These are phyloP conservation scores for Lophura nycthemera DNA, from an alignment of 2,113 vertebrate species.

Conservation along the genomic window DNA sequence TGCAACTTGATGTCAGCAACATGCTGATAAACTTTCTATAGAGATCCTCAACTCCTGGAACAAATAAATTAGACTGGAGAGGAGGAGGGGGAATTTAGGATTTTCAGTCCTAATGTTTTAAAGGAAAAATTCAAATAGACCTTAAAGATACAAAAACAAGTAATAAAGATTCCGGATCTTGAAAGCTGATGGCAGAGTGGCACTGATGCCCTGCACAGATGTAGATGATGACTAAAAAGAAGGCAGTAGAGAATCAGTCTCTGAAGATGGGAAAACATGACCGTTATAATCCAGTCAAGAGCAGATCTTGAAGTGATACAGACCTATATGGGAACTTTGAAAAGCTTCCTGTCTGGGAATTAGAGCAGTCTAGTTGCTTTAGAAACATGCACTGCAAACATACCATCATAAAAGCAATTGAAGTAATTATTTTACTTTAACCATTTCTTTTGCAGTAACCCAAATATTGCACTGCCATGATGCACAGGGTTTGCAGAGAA, in stretches of 20 bases:
- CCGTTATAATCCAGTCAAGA: neutral
- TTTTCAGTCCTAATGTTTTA: neutral
- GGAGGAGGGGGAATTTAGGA: neutral
- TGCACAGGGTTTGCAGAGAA: neutral
- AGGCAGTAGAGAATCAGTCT: neutral
- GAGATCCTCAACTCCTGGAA: neutral
- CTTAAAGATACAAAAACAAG: neutral
- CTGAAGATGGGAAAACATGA: neutral
- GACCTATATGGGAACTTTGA: neutral
- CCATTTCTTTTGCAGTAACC: neutral
- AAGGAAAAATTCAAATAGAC: neutral
- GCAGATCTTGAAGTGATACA: neutral
- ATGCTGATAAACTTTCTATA: neutral
- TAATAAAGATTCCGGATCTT: neutral
- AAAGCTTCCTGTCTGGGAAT: neutral
- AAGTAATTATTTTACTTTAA: neutral
- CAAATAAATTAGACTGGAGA: neutral
- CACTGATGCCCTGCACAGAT: neutral
- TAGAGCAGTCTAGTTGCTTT: neutral
- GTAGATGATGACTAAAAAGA: neutral
- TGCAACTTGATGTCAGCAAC: neutral
- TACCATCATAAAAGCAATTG: neutral
- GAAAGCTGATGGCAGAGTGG: neutral
- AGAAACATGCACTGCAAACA: neutral
- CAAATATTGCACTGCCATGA: neutral